Conservation (phyloP, 2,888 invertebrate species). For the Macrophya annulata region DNA sequence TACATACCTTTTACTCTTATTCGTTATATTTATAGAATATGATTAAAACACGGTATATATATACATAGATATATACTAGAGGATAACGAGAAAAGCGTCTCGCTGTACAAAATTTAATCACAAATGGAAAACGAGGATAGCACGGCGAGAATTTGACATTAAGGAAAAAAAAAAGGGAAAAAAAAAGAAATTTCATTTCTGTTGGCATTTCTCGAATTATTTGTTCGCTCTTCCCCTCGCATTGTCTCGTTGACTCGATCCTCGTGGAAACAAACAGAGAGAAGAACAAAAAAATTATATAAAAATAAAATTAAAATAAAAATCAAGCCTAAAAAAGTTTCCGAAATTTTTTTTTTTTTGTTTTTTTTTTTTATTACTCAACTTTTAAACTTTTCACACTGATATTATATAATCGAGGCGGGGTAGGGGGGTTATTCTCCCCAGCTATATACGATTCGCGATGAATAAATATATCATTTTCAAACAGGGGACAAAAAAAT, state of each 20-base stretch:
- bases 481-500: background rate
- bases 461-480: constrained; percentile 15
- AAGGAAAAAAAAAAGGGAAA: background rate
- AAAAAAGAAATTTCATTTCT: constrained; percentile 18
- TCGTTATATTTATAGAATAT: background rate
- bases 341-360: background rate
- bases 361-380: too few species aligned
- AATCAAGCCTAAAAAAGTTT: background rate
- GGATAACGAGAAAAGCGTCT: background rate
- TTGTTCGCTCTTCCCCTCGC: constrained; percentile 27
- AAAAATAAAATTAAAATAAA: constrained; percentile 7
- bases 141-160: constrained; percentile 7
- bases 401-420: background rate
- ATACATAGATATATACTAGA: background rate
- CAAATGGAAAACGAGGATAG: background rate
- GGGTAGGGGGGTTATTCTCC: background rate
- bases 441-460: background rate
- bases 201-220: constrained; percentile 28
- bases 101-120: constrained; percentile 11
- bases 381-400: background rate
- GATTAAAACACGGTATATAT: background rate
- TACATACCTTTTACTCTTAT: background rate
- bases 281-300: background rate
- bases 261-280: background rate
- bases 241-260: constrained; percentile 27